Evolutionary conservation across 2,888 invertebrate genomes (phyloP), one percentile per base, ranked within the genome.

Genomic region (Gordius sp.): DNA sequence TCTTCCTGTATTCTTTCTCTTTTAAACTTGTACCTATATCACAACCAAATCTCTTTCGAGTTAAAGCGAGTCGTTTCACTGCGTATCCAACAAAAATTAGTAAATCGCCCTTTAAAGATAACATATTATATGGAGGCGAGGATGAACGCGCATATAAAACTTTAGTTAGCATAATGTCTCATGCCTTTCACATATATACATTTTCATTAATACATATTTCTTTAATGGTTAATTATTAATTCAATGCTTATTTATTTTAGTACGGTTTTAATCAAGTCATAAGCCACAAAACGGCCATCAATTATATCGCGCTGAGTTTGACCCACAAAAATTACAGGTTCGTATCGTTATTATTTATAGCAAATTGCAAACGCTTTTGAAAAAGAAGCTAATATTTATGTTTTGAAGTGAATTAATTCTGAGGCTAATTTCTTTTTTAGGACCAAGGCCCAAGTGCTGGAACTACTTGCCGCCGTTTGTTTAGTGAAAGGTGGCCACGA

Each of bases 181-280:
- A 1, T 55, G 2, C 33, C 24, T 4, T 16, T 58, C n/a, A n/a
- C 20, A 55, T 56, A 26, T 58, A 25, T 16, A 58, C 4, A 57
- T 57, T 56, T 16, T 20, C 18, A 2, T 18, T 57, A 58, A 18
- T 28, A 8, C 2, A 26, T 33, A 18, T 58, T 25, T 25, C 18
- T 58, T 16, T 2, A 16, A 18, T 18, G 16, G 25, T 47, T 56
- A 25, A 1, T 27, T 18, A 47, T 16, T 20, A 18, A n/a, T 59
- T 41, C 23, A 41, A 62, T 62, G 4, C 47, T 62, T 63, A 62
- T 62, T 61, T 62, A 61, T 76, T 75, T 55, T 75, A 85, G 81
- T 86, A 87, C 70, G 93, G 91, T 62, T 91, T 93, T 73, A 91
- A 91, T 72, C 82, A 89, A 81, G 91, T 99, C 55, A 91, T 97